Evolutionary conservation across 2,113 vertebrate species (phyloP).

Genomic region (Prinia subflava): DNA sequence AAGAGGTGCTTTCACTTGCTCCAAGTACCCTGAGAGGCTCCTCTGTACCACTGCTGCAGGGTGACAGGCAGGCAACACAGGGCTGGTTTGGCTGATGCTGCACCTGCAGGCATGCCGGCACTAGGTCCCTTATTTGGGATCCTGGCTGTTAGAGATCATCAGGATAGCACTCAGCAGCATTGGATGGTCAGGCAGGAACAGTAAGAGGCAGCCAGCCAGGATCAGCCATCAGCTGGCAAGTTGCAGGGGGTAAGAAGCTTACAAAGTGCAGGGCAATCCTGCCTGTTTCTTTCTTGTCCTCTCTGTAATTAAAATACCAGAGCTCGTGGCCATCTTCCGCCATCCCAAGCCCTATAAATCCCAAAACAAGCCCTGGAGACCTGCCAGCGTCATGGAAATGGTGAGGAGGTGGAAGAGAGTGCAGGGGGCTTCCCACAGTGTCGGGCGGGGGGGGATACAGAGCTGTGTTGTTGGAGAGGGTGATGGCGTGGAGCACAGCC

Average conservation of each 20-base stretch:
- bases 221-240: not conserved
- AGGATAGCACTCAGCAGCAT: not conserved
- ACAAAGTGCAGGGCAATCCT: not conserved
- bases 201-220: not conserved
- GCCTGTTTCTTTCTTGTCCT: not conserved
- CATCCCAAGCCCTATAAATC: not conserved
- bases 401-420: not conserved
- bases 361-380: not conserved
- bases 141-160: not conserved
- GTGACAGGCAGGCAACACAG: not conserved
- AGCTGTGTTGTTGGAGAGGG: not conserved
- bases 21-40: not conserved
- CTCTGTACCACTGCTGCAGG: accelerated
- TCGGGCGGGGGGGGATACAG: accelerated
- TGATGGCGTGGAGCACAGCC: not conserved
- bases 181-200: not conserved
- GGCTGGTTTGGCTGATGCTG: not conserved
- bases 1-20: not conserved
- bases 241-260: not conserved
- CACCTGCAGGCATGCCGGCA: not conserved
- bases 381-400: not conserved
- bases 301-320: not conserved
- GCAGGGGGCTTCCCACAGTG: not conserved
- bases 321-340: not conserved
- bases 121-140: not conserved